These are phyloP conservation scores for Miltochrista miniata DNA, from an alignment of 2,888 invertebrate genomes.

Conservation along the genomic window DNA sequence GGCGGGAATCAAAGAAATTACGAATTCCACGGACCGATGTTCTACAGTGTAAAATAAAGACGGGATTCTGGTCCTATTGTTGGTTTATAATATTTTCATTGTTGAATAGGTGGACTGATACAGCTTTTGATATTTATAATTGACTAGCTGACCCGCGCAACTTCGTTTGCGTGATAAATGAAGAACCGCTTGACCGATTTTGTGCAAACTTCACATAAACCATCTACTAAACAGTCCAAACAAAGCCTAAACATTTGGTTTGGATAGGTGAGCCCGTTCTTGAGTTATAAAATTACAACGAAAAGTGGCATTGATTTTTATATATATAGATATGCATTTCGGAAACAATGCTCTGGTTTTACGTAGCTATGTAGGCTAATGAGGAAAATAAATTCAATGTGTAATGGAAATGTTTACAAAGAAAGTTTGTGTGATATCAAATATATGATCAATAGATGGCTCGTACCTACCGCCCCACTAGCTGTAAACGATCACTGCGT, in stretches of 20 bases:
- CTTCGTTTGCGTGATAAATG: too few species aligned
- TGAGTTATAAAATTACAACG: too few species aligned
- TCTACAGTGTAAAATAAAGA: constrained; percentile 74
- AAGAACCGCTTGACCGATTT: too few species aligned
- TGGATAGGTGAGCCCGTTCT: too few species aligned
- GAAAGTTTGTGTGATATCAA: background rate
- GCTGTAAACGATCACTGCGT: too few species aligned
- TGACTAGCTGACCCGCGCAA: too few species aligned
- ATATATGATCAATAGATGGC: background rate
- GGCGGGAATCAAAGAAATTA: constrained; percentile 81
- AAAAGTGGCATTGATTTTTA: too few species aligned
- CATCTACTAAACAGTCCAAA: too few species aligned
- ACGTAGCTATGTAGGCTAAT: constrained; percentile 14
- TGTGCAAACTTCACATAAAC: too few species aligned
- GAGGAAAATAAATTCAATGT: constrained; percentile 9
- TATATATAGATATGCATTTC: constrained; percentile 17
- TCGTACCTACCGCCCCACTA: too few species aligned
- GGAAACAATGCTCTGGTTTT: constrained; percentile 17
- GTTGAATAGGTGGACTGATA: constrained; percentile 37
- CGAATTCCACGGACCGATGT: constrained; percentile 64
- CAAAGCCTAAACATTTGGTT: too few species aligned
- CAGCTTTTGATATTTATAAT: constrained; percentile 28
- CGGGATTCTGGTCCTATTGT: constrained; percentile 48
- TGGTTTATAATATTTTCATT: constrained; percentile 47
- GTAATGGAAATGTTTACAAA: background rate